A percentile compares a stretch with the other conserved stretches of the same genome.
These are phyloP conservation scores for Lithosia quadra DNA, from an alignment of 2,888 invertebrate species.

Conservation along the genomic window DNA sequence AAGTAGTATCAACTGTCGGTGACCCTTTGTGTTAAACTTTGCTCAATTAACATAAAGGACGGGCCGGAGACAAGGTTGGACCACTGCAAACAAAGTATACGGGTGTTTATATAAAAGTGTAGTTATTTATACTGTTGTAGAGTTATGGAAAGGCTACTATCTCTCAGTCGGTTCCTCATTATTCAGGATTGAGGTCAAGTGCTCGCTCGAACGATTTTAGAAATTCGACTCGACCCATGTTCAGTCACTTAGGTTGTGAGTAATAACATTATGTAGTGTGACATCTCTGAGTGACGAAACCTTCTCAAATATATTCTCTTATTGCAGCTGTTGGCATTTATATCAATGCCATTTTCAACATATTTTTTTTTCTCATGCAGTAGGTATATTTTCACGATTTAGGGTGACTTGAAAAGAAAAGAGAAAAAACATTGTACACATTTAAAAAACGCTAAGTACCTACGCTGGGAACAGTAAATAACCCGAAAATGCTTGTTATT, in stretches of 20 bases:
- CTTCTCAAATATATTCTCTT: background rate
- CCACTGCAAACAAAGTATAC: conserved; percentile 12
- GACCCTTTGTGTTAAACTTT: conserved; percentile 47
- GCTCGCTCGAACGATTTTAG: background rate
- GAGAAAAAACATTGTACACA: no score
- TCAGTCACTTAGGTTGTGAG: background rate
- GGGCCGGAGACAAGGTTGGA: conserved; percentile 20
- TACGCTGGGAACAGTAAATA: background rate
- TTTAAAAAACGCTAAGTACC: no score
- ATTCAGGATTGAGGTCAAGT: background rate
- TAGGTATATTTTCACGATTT: background rate
- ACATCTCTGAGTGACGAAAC: background rate
- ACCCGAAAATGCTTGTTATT: background rate
- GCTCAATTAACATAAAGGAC: conserved; percentile 46
- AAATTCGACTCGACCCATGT: background rate
- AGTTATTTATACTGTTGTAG: conserved; percentile 8
- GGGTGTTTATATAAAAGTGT: conserved; percentile 9
- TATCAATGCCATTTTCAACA: background rate
- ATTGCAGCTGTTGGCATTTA: background rate
- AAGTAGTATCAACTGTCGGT: conserved; percentile 31
- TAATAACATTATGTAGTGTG: background rate
- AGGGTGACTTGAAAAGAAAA: background rate
- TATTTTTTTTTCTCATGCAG: no score
- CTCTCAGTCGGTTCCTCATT: background rate
- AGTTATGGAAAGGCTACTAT: background rate